A percentile compares a stretch with the other conserved stretches of the same genome.
Conservation (phyloP, 1,140 invertebrate genomes). For the Drosophila varians region DNA sequence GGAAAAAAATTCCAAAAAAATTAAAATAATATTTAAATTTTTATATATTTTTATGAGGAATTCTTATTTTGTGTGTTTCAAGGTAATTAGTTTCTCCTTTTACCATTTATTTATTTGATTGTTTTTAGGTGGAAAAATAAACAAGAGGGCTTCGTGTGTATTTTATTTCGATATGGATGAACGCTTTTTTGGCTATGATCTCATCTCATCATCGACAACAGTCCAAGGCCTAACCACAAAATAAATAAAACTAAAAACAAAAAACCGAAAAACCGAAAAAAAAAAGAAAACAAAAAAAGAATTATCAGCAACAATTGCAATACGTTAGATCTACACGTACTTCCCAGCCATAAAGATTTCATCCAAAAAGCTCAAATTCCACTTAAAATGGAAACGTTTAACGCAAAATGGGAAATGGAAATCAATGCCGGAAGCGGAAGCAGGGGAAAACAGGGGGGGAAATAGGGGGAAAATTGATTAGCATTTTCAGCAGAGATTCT, state of each 20-base stretch:
- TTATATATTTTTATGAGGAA: neutral
- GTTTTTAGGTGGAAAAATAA: neutral
- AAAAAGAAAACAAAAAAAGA: slow-evolving; percentile 1
- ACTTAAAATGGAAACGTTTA: neutral
- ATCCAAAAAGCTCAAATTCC: neutral
- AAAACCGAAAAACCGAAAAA: neutral
- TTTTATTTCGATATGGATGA: neutral
- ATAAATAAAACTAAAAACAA: slow-evolving; percentile 24
- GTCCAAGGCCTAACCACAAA: slow-evolving; percentile 29
- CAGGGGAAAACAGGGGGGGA: neutral
- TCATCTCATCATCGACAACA: slow-evolving; percentile 13
- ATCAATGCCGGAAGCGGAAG: neutral
- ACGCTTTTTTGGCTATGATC: slow-evolving; percentile 30
- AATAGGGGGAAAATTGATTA: slow-evolving; percentile 46
- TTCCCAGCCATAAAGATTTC: too few relatives aligned
- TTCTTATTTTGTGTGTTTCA: neutral
- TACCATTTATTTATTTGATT: neutral
- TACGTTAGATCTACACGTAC: slow-evolving; percentile 35
- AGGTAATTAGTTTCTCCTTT: neutral
- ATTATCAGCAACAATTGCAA: slow-evolving; percentile 27
- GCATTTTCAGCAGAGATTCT: slow-evolving; percentile 35
- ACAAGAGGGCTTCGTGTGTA: neutral
- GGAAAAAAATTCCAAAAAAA: slow-evolving; percentile 11
- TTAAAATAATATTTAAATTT: slow-evolving; percentile 5
- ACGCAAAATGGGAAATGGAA: neutral